These are phyloP conservation scores for Ditylenchus dipsaci DNA, from an alignment of 1,140 invertebrate species.

Conservation along the genomic window DNA sequence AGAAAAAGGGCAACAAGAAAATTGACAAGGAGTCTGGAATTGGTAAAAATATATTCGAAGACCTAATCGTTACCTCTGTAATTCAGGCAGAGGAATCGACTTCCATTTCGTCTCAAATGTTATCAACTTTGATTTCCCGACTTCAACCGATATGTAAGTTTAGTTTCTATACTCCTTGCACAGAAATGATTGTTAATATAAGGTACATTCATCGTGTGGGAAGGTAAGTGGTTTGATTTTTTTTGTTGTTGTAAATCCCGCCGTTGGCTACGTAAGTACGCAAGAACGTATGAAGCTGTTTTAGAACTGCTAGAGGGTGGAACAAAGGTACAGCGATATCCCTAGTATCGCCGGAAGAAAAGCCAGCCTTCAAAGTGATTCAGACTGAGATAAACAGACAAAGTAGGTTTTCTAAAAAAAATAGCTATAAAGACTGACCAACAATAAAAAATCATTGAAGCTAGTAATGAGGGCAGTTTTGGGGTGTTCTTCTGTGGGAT, in stretches of 20 bases:
- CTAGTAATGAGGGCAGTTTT: no score
- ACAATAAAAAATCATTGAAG: neutral
- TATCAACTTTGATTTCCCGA: slow-evolving; percentile 95
- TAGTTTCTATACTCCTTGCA: slow-evolving; percentile 74
- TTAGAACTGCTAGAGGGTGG: slow-evolving; percentile 79
- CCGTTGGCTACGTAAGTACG: no score
- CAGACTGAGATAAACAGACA: slow-evolving; percentile 67
- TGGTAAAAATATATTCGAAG: neutral
- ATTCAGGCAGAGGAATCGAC: slow-evolving; percentile 62
- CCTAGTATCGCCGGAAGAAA: slow-evolving; percentile 80
- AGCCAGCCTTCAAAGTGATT: slow-evolving; percentile 70
- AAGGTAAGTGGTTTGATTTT: slow-evolving; percentile 21
- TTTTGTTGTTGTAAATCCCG: neutral
- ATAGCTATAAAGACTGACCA: neutral
- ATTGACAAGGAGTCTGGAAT: slow-evolving; percentile 81
- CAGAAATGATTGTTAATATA: slow-evolving; percentile 67
- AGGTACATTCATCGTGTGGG: slow-evolving; percentile 20
- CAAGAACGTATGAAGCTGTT: neutral
- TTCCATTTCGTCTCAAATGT: slow-evolving; percentile 95
- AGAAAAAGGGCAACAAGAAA: slow-evolving; percentile 65
- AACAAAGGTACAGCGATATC: slow-evolving; percentile 89
- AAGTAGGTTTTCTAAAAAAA: slow-evolving; percentile 35
- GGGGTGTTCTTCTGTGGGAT: neutral
- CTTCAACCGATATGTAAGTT: slow-evolving; percentile 75
- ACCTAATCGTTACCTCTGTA: neutral